These are phyloP conservation scores for Uria lomvia DNA, from an alignment of 2,113 vertebrate genomes.

Conservation along the genomic window DNA sequence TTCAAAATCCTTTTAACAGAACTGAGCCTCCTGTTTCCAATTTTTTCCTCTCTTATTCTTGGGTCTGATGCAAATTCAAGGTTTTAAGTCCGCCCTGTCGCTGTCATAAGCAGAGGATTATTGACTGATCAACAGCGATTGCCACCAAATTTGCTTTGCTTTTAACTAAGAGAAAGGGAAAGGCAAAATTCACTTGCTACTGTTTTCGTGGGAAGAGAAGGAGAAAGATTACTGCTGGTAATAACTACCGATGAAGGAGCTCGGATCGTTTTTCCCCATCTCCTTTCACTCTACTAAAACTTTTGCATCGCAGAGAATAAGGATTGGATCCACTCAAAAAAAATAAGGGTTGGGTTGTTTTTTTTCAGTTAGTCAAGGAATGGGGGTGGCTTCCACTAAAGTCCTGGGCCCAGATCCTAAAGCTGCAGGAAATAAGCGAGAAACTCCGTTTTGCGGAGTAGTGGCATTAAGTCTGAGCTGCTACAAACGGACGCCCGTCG, in stretches of 20 bases:
- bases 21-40: conserved; percentile 57
- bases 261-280: background rate
- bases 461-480: background rate
- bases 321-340: background rate
- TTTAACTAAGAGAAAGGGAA: background rate
- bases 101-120: background rate
- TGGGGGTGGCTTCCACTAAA: background rate
- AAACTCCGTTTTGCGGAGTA: background rate
- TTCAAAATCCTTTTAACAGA: background rate
- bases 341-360: background rate
- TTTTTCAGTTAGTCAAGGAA: background rate
- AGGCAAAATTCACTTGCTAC: background rate
- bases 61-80: background rate
- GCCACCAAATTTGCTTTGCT: background rate
- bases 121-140: background rate
- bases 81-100: background rate
- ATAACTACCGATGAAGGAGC: background rate
- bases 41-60: conserved; percentile 41
- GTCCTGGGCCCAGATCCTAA: background rate
- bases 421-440: background rate
- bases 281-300: background rate
- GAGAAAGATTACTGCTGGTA: background rate
- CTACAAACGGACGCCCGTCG: background rate
- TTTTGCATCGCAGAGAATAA: background rate
- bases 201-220: background rate